Base-by-base conservation (phyloP, 2,888 invertebrate genomes). In the Ecliptopera silaceata region DNA sequence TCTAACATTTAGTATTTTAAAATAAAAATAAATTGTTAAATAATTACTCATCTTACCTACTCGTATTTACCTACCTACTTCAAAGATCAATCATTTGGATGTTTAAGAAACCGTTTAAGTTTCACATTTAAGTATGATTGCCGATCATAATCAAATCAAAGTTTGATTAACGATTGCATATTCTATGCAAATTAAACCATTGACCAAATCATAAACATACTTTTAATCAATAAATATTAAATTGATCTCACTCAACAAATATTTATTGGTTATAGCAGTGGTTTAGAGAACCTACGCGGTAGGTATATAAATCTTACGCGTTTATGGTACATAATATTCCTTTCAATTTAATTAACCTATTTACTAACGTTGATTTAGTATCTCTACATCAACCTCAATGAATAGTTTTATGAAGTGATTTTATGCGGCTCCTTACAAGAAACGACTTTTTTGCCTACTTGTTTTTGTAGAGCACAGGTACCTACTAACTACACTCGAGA, bases 131-230 rank as follows among this genome's bases (percentile, higher is more conserved):
- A 59, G 54, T 67, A 63, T 63, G 60, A 65, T 65, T 65, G 64
- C 57, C 44, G 64, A 61, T 68, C 59, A 59, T 55, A 59, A 64
- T 62, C 60, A 57, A 63, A 61, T 65, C 61, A 58, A 44, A 58
- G 32, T 61, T 63, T 65, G 65, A 68, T 69, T 61, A 62, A 68
- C 54, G 65, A 63, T 62, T 61, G 59, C 61, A 63, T 39, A 48
- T 48, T 60, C 61, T 56, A 64, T 63, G 61, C 55, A 64, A 66
- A 65, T 66, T 48, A 34, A 56, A 45, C 39, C 45, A 53, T 50
- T 47, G 53, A 60, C 55, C 26, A 38, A 44, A 54, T 51, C 56
- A 52, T 65, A 61, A 62, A 65, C 63, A 57, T 54, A 59, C 50
- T 61, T 63, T 51, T 49, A 46, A 56, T 34, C 52, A 47, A 60